Evolutionary conservation across 2,797 vertebrate genomes (phyloP).

Genomic region (Aplochiton taeniatus): DNA sequence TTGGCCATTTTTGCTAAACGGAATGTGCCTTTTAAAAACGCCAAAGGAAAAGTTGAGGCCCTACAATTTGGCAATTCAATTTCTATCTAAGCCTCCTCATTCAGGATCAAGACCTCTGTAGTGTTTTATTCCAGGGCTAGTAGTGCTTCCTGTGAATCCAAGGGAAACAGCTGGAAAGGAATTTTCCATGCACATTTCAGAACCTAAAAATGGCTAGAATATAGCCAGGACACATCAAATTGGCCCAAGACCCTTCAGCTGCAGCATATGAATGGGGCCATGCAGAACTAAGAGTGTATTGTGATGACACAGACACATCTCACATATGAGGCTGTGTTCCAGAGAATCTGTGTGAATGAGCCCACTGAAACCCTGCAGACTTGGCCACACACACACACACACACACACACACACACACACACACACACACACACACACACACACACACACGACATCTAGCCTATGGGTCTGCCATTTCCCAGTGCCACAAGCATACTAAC

Average conservation of each 20-base stretch:
- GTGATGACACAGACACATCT: conserved; percentile 37
- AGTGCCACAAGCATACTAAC: no score
- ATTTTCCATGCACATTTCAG: conserved; percentile 5
- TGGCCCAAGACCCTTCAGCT: conserved; percentile 25
- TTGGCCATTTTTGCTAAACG: no score
- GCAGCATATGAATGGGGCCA: conserved; percentile 25
- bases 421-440: conserved; percentile 45
- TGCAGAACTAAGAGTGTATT: conserved; percentile 61
- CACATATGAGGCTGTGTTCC: conserved; percentile 24
- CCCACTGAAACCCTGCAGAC: conserved; percentile 54
- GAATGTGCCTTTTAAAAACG: no score
- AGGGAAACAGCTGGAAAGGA: conserved; percentile 23
- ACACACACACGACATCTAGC: conserved; percentile 48
- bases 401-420: conserved; percentile 55
- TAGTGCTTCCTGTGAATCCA: conserved; percentile 1
- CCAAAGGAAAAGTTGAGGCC: no score
- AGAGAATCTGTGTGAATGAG: conserved; percentile 38
- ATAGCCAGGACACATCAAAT: background rate
- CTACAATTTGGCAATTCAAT: no score
- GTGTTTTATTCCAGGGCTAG: background rate
- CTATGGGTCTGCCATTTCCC: conserved; percentile 42
- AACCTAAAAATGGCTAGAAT: background rate
- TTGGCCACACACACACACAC: conserved; percentile 52
- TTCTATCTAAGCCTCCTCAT: no score
- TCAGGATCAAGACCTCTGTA: no score